These are phyloP conservation scores for Microcebus jonahi DNA, from an alignment of 2,113 vertebrate species.

Conservation along the genomic window DNA sequence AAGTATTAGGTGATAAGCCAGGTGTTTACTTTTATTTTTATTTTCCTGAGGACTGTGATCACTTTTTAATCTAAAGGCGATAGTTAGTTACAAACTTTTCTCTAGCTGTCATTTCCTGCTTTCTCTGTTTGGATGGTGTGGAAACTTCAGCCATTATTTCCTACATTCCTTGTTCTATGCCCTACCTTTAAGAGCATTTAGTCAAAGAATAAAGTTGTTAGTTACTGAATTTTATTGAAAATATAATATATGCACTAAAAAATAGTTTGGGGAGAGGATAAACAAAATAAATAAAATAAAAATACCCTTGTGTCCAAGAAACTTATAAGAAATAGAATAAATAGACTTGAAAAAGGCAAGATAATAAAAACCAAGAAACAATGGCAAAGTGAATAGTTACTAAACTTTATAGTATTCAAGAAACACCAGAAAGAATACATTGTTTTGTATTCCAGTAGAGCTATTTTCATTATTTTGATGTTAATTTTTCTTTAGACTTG, in stretches of 20 bases:
- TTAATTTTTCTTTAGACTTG: constrained; percentile 12
- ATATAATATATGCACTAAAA: not conserved
- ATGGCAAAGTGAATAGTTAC: not conserved
- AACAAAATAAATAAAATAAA: constrained; percentile 29
- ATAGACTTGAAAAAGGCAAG: not conserved
- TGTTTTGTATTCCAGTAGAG: not conserved
- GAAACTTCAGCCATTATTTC: not conserved
- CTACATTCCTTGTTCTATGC: not conserved
- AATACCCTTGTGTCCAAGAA: not conserved
- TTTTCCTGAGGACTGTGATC: not conserved
- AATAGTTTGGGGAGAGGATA: not conserved
- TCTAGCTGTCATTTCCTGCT: not conserved
- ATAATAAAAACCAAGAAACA: constrained; percentile 44
- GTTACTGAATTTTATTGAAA: constrained; percentile 28
- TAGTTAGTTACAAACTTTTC: not conserved
- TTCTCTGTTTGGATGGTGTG: not conserved
- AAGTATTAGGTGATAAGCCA: not conserved
- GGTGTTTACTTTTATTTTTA: not conserved
- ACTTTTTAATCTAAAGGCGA: not conserved
- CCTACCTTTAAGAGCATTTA: not conserved
- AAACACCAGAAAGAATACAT: not conserved
- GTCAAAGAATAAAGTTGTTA: not conserved
- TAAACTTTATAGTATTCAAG: not conserved
- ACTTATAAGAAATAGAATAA: not conserved
- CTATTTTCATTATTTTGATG: constrained; percentile 36